phyloP scores from a whole-genome alignment of 2,888 invertebrate genomes.

The Congeria kusceri region DNA sequence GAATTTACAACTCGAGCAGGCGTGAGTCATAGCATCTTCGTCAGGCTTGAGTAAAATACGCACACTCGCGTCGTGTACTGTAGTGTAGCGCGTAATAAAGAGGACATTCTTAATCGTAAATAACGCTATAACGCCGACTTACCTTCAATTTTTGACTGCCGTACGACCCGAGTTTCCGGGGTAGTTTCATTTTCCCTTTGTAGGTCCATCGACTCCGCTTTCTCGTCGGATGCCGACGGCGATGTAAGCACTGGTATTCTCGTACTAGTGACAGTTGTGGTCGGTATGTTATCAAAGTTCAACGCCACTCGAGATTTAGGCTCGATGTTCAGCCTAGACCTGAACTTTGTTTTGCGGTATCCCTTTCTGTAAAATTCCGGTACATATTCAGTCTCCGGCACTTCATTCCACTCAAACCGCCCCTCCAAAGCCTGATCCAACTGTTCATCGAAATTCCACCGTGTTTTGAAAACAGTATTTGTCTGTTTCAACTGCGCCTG shows the following conservation, averaged over 20 bases:
- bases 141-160: constrained; percentile 57
- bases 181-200: constrained; percentile 55
- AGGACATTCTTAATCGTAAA: too few relatives aligned
- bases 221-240: constrained; percentile 8
- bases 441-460: constrained; percentile 55
- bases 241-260: background rate
- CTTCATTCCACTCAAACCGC: constrained; percentile 47
- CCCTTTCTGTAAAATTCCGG: constrained; percentile 44
- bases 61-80: too few relatives aligned
- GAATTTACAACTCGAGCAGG: too few relatives aligned
- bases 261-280: background rate
- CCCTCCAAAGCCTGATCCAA: constrained; percentile 48
- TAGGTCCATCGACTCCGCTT: constrained; percentile 37
- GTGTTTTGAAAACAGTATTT: constrained; percentile 22
- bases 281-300: constrained; percentile 1
- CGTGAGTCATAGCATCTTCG: too few relatives aligned
- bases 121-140: constrained; percentile 12
- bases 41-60: too few relatives aligned
- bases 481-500: constrained; percentile 46
- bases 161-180: constrained; percentile 42
- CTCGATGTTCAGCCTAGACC: background rate
- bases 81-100: too few relatives aligned
- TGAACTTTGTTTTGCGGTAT: constrained; percentile 43
- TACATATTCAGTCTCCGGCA: constrained; percentile 30
- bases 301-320: background rate